Conservation (phyloP, 2,888 invertebrate genomes). For the Embidobia sp. region DNA sequence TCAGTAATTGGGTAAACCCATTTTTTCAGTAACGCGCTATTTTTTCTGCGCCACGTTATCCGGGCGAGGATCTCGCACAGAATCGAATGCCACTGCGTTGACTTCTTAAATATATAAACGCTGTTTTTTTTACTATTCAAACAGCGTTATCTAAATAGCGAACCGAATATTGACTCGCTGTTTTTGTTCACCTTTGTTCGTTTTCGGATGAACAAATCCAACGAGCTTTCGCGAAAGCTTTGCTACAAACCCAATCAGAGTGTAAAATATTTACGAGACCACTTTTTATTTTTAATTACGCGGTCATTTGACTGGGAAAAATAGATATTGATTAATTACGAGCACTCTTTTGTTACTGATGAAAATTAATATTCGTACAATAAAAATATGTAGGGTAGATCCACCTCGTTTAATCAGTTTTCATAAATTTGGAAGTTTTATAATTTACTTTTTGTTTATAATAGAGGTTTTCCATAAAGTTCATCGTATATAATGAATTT, state of each 20-base stretch:
- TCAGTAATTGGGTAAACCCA: slow-evolving; percentile 21
- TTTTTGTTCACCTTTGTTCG: background rate
- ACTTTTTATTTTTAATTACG: no score
- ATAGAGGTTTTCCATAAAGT: no score
- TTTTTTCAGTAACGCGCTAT: slow-evolving; percentile 14
- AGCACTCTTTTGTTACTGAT: no score
- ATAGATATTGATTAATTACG: no score
- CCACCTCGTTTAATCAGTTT: no score
- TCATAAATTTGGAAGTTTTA: no score
- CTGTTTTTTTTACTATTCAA: slow-evolving; percentile 13
- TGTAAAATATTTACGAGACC: no score
- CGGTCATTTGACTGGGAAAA: no score
- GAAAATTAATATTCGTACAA: no score
- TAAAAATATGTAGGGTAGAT: no score
- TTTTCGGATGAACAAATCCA: background rate
- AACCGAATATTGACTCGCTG: background rate
- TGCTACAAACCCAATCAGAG: background rate
- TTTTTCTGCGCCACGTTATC: slow-evolving; percentile 26
- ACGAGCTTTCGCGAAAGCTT: background rate
- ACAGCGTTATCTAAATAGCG: slow-evolving; percentile 2
- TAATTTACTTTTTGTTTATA: no score
- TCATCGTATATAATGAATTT: no score
- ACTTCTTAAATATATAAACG: slow-evolving; percentile 22
- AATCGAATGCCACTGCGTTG: slow-evolving; percentile 5
- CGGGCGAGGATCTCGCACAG: slow-evolving; percentile 11